These are phyloP conservation scores for Agrilus planipennis DNA, from an alignment of 1,140 invertebrate genomes.

Conservation along the genomic window DNA sequence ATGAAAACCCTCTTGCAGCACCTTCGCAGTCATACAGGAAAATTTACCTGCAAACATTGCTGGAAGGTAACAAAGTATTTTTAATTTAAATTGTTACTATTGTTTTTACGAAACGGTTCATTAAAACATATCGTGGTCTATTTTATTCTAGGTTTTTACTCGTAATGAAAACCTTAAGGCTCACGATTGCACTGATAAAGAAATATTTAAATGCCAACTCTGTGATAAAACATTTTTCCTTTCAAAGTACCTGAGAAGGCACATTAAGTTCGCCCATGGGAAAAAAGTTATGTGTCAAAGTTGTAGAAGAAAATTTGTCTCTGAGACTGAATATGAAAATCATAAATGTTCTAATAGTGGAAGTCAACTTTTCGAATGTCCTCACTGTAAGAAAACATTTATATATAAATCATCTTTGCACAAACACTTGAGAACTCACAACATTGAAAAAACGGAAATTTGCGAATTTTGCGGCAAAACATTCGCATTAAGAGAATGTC, in stretches of 20 bases:
- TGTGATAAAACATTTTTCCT: conserved; percentile 24
- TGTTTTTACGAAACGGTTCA: no score
- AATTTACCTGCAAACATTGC: conserved; percentile 35
- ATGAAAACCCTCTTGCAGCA: conserved; percentile 38
- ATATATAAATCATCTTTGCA: conserved; percentile 17
- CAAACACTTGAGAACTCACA: conserved; percentile 25
- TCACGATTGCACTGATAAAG: conserved; percentile 23
- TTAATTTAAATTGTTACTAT: conserved; percentile 1
- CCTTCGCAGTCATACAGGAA: conserved; percentile 40
- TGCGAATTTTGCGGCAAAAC: conserved; percentile 24
- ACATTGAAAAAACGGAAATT: conserved; percentile 10
- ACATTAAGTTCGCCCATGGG: conserved; percentile 22
- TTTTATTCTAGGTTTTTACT: conserved; percentile 26
- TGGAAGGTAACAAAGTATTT: conserved; percentile 22
- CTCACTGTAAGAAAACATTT: conserved; percentile 28
- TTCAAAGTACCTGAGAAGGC: conserved; percentile 27
- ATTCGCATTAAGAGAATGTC: conserved; percentile 14
- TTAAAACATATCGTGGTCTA: background rate
- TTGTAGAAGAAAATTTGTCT: conserved; percentile 18
- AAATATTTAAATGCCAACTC: conserved; percentile 18
- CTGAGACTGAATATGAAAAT: conserved; percentile 15
- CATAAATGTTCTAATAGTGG: conserved; percentile 16
- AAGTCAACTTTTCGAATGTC: conserved; percentile 19
- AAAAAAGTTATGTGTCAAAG: conserved; percentile 17
- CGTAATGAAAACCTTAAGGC: conserved; percentile 29